Percentiles rank a stretch among this genome's conserved stretches.
Conservation (phyloP, 2,888 invertebrate species). For the Odontocerum albicorne region DNA sequence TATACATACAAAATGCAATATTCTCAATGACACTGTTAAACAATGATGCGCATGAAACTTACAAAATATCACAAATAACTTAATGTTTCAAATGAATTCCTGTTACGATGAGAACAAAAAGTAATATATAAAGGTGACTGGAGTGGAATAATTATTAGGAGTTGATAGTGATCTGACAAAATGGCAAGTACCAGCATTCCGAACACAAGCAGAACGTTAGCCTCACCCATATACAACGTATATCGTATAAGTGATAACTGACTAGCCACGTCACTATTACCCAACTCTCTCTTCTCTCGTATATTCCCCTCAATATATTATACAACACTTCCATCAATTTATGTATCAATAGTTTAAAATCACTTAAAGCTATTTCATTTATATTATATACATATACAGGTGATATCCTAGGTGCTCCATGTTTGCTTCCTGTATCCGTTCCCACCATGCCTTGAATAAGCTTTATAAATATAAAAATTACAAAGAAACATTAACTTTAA, state of each 20-base stretch:
- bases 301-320: conserved; percentile 17
- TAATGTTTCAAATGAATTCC: too few species aligned
- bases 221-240: conserved; percentile 8
- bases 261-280: conserved; percentile 28
- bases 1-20: too few species aligned
- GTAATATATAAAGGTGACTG: conserved; percentile 22
- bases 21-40: too few species aligned
- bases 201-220: conserved; percentile 30
- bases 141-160: conserved; percentile 17
- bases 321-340: conserved; percentile 35
- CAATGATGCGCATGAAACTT: too few species aligned
- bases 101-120: conserved; percentile 30
- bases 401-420: conserved; percentile 16
- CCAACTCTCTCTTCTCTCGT: conserved; percentile 3
- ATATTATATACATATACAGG: conserved; percentile 35
- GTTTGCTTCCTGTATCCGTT: background rate
- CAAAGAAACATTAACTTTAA: conserved; percentile 8
- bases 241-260: conserved; percentile 7
- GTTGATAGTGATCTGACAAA: conserved; percentile 22
- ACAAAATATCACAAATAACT: conserved; percentile 35
- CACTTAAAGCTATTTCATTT: conserved; percentile 48
- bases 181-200: conserved; percentile 28
- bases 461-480: conserved; percentile 19
- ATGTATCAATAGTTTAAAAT: conserved; percentile 52
- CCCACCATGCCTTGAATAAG: conserved; percentile 3